Evolutionary conservation across 2,888 invertebrate genomes (phyloP), one percentile per base, ranked within the genome.

Genomic region (Pandemis heparana): DNA sequence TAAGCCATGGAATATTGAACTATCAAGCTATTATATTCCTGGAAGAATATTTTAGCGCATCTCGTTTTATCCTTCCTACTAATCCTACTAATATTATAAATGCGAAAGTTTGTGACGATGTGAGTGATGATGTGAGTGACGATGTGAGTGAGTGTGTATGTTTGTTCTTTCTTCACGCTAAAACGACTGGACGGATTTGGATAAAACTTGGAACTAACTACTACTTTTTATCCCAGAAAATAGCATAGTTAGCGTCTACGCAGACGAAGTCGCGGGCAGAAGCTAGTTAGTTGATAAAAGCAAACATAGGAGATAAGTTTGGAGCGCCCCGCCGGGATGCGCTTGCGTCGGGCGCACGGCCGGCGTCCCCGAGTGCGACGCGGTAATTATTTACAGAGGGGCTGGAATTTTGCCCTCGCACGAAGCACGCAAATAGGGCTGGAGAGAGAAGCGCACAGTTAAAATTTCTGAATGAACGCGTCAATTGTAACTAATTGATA

Each of bases 311-410:
- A 73, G 74, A 70, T 74, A 74, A 74, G 74, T 70, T 65, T 41
- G 53, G 74, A 69, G 60, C 53, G 59, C 77, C 77, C 77, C 79
- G 78, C 72, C 75, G 78, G 79, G 77, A 72, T 72, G 75, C 81
- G 83, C 81, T 81, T 82, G 85, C 84, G 86, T 82, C 85, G 85
- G 87, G 83, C 91, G 89, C 89, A 79, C 84, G 81, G 82, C 81
- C 81, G 23, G 23, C 23, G 78, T 63, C 70, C 65, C 75, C 71
- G 64, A 65, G 83, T 86, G 82, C 76, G 78, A 77, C 81, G 82
- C 79, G 85, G 90, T 90, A 91, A 92, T 93, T 92, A 93, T 92
- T 92, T 91, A 90, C 90, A 78, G 87, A 90, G 91, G 92, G 90
- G 87, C 83, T 83, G 87, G 84, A 88, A 88, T 89, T 87, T 85